Percentiles rank a stretch among this genome's conserved stretches.
Conservation (phyloP, 2,888 invertebrate species). For the Agrotis segetum region DNA sequence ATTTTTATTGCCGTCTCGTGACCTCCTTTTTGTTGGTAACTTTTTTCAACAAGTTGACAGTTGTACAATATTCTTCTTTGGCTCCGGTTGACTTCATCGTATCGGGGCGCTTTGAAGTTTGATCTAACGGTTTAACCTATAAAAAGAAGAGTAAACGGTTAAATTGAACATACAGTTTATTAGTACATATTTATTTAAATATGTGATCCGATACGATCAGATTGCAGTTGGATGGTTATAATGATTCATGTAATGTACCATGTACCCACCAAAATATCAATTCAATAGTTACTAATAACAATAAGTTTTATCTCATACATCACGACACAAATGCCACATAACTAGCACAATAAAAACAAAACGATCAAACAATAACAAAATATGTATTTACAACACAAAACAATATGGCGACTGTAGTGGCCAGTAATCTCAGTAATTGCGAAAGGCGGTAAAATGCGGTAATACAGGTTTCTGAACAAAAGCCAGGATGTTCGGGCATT, state of each 20-base stretch:
- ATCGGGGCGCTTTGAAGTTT: constrained; percentile 10
- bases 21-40: constrained; percentile 64
- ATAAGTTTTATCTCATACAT: background rate
- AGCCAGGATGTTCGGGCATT: constrained; percentile 71
- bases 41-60: constrained; percentile 45
- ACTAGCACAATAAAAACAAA: constrained; percentile 3
- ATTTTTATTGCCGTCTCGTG: constrained; percentile 59
- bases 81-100: constrained; percentile 24
- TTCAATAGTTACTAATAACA: background rate
- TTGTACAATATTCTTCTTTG: constrained; percentile 51
- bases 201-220: too few species aligned
- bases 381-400: constrained; percentile 39
- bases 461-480: constrained; percentile 70
- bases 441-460: constrained; percentile 63
- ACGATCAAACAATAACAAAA: constrained; percentile 50
- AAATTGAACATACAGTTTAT: background rate
- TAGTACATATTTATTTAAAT: background rate
- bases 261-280: too few species aligned
- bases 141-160: constrained; percentile 19
- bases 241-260: too few species aligned
- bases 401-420: constrained; percentile 32
- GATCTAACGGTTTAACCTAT: constrained; percentile 36
- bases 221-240: too few species aligned
- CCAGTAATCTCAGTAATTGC: constrained; percentile 55
- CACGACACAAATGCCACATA: background rate